Conservation (phyloP, 2,888 invertebrate genomes). For the Hyalella azteca region DNA sequence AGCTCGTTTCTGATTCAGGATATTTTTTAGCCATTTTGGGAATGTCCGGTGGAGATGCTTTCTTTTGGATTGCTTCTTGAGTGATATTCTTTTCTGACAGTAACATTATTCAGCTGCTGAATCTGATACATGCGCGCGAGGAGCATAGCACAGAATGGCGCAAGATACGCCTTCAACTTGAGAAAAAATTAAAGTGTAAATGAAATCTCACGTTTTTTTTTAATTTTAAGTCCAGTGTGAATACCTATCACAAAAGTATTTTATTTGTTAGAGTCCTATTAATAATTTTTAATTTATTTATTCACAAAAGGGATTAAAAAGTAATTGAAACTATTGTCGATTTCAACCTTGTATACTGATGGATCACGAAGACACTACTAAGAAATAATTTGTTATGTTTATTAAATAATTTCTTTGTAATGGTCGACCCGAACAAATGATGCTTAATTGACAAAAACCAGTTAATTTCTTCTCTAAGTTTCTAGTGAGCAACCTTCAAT, state of each 20-base stretch:
- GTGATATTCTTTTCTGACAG: neutral
- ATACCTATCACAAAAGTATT: neutral
- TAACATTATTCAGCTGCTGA: neutral
- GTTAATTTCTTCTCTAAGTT: too few species aligned
- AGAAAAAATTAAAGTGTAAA: neutral
- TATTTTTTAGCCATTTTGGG: neutral
- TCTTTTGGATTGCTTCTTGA: neutral
- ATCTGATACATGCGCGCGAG: neutral
- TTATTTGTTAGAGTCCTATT: neutral
- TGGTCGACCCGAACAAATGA: too few species aligned
- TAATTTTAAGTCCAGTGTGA: neutral
- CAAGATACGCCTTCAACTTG: neutral
- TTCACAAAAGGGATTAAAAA: neutral
- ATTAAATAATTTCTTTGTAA: too few species aligned
- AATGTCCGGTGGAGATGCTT: neutral
- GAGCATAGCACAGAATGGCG: neutral
- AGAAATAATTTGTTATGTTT: too few species aligned
- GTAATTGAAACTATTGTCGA: too few species aligned
- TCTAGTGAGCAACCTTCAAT: too few species aligned
- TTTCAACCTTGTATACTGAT: too few species aligned
- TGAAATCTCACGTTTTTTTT: neutral
- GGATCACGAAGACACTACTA: too few species aligned
- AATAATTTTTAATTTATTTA: neutral
- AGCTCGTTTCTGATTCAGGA: neutral
- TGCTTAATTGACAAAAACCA: too few species aligned